Conservation (phyloP, 2,113 vertebrate genomes). For the Chroicocephalus ridibundus region DNA sequence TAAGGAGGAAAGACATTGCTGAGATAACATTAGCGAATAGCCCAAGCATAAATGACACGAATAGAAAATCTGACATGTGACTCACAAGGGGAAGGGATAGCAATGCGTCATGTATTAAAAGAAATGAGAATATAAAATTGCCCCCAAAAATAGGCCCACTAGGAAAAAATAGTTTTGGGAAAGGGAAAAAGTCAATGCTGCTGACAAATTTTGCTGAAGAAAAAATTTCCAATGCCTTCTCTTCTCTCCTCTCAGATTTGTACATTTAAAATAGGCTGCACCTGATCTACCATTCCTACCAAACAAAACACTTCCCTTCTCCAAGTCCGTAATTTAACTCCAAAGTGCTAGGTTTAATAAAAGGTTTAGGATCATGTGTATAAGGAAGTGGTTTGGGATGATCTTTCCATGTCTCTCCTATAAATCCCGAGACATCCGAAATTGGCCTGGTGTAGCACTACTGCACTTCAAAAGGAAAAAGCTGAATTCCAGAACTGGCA, state of each 20-base stretch:
- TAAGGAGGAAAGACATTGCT: neutral
- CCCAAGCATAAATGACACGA: neutral
- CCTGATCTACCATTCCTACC: neutral
- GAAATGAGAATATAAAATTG: neutral
- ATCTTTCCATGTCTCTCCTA: neutral
- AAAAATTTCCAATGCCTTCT: neutral
- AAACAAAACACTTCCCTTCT: neutral
- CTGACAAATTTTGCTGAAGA: neutral
- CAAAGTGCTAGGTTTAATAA: neutral
- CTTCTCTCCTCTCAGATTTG: neutral
- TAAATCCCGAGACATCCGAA: neutral
- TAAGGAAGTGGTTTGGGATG: neutral
- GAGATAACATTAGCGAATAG: neutral
- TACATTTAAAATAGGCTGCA: neutral
- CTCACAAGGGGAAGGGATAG: neutral
- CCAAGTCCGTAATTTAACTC: neutral
- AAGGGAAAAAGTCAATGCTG: neutral
- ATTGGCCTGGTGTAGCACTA: neutral
- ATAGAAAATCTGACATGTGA: conserved; percentile 1
- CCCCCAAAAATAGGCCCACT: neutral
- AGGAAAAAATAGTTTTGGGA: neutral
- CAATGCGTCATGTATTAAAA: neutral
- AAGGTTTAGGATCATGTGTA: neutral
- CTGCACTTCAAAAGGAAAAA: neutral
- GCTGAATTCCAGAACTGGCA: neutral